phyloP scores from a whole-genome alignment of 2,888 invertebrate genomes.

The Herminia tarsipennalis region DNA sequence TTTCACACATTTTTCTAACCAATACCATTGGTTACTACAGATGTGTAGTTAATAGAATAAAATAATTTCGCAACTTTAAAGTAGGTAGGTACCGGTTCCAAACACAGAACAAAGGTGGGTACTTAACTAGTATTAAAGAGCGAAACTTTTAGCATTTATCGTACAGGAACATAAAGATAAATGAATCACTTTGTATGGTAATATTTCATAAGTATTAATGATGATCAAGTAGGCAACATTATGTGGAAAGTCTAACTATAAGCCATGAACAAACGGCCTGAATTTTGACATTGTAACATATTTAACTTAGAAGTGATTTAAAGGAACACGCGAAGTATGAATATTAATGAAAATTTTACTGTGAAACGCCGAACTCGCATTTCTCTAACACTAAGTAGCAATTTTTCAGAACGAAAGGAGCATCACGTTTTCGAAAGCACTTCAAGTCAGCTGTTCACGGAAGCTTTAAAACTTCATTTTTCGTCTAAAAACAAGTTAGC shows the following conservation, averaged over 20 bases:
- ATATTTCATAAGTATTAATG: constrained; percentile 35
- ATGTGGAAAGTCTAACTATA: constrained; percentile 25
- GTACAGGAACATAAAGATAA: constrained; percentile 49
- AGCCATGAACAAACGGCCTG: constrained; percentile 17
- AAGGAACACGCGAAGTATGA: constrained; percentile 12
- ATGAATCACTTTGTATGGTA: constrained; percentile 45
- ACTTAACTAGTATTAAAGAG: constrained; percentile 45
- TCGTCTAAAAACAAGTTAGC: constrained; percentile 68
- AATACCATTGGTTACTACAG: not conserved
- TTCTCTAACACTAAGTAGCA: constrained; percentile 4
- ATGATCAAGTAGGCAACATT: constrained; percentile 36
- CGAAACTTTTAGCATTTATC: constrained; percentile 49
- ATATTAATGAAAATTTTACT: constrained; percentile 18
- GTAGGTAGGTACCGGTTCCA: no score
- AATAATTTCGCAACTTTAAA: not conserved
- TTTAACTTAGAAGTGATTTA: constrained; percentile 20
- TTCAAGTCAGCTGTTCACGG: constrained; percentile 64
- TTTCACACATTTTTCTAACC: not conserved
- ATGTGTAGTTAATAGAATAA: not conserved
- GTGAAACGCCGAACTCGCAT: constrained; percentile 5
- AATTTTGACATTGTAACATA: constrained; percentile 26
- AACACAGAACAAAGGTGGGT: constrained; percentile 36
- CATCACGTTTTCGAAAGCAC: constrained; percentile 56
- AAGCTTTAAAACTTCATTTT: constrained; percentile 69
- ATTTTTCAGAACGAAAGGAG: constrained; percentile 45